Conservation (phyloP, 2,888 invertebrate species). For the Melinaea menophilus region DNA sequence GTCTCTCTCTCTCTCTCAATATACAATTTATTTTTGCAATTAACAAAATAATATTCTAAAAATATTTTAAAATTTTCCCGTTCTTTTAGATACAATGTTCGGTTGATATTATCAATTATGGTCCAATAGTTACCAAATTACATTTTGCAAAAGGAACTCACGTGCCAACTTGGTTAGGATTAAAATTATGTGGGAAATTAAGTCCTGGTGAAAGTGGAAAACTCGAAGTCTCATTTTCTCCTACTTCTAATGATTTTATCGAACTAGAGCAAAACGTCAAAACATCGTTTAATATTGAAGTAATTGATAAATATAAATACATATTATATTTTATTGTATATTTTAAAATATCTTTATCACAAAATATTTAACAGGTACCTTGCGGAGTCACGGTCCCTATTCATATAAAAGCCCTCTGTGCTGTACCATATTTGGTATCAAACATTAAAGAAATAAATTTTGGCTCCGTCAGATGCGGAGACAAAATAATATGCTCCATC, state of each 20-base stretch:
- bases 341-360: constrained; percentile 6
- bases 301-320: constrained; percentile 33
- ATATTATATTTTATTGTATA: background rate
- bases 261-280: constrained; percentile 65
- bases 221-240: constrained; percentile 74
- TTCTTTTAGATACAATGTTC: constrained; percentile 59
- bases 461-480: constrained; percentile 77
- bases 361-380: constrained; percentile 57
- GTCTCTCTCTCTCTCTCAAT: no score
- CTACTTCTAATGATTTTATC: constrained; percentile 60
- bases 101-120: constrained; percentile 75
- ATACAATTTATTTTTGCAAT: background rate
- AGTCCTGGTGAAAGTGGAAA: constrained; percentile 68
- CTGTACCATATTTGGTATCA: constrained; percentile 74
- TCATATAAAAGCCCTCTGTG: constrained; percentile 74
- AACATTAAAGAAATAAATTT: constrained; percentile 70
- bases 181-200: constrained; percentile 64
- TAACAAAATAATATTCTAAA: background rate
- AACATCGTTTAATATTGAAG: constrained; percentile 69
- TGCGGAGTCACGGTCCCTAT: constrained; percentile 80
- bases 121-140: constrained; percentile 68
- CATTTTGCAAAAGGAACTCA: constrained; percentile 58
- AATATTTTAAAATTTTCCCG: constrained; percentile 5
- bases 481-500: constrained; percentile 74
- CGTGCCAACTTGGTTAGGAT: constrained; percentile 53